Base-by-base conservation (phyloP, 2,888 invertebrate species). In the Clistopyga incitator region DNA sequence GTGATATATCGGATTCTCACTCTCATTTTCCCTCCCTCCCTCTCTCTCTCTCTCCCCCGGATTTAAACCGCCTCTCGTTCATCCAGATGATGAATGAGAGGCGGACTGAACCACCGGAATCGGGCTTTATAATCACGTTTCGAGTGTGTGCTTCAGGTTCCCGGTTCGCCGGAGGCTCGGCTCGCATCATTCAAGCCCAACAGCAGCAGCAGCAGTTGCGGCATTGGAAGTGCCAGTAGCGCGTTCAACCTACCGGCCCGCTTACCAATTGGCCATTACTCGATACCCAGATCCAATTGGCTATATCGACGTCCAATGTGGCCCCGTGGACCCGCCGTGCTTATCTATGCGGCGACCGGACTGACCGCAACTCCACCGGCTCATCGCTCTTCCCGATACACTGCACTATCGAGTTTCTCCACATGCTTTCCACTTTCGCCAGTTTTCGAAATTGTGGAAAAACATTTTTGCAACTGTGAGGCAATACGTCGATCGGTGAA, bases 191-290 rank as follows among this genome's bases (percentile, higher is more conserved):
- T 84, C 84, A 81, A 74, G 54, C 45, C 38, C 67, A 71, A 70
- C 54, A 38, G 42, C 67, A 45, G 45, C 61, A 18, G 70, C 3
- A 13, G 54, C 70, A 70, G 54, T 42, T 42, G 38, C 74, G 61
- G 67, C 20, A 47, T 18, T 45, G 74, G 76, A 52, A 67, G 68
- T 78, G 76, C 67, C 74, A 56, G 54, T 65, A 13, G 50, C 68
- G 64, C 74, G 23, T 47, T 76, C 84, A 56, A 79, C 82, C 76
- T 70, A 85, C 81, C 79, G 82, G 82, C 82, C 81, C 61, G 34
- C 71, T 88, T 78, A 87, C 86, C 89, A 90, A 92, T 92, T 91
- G 91, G 89, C 90, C 89, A 91, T 92, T 92, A 92, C 86, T 85
- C 88, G 88, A 87, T 84, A 80, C 88, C 87, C 84, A 88, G 89